Base-by-base conservation (phyloP, 64 coral and sea anemone genomes). In the Porites lutea region DNA sequence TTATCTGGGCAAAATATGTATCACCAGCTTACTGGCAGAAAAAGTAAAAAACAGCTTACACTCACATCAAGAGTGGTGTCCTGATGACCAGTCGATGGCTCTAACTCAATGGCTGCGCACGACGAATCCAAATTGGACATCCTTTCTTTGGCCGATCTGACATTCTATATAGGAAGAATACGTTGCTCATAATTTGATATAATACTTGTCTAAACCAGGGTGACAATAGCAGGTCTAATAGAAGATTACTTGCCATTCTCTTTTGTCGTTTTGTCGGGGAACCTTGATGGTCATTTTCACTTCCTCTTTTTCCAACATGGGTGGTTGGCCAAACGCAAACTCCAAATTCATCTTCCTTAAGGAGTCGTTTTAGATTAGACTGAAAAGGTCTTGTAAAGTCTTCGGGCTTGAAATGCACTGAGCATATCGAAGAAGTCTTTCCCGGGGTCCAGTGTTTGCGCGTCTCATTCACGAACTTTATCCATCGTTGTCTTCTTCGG, bases 331-430 rank as follows among this genome's bases (percentile, higher is more conserved):
- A 48, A 6, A 71, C 45, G 37, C 62, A 65, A 86, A 86, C 64
- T 64, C 82, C 82, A 48, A 86, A 6, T 22, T 86, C 64, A 59
- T 86, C 82, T 20, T 3, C 6, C 75, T 54, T 63, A 2, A 53
- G 64, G 4, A 19, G 51, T 57, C n/a, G 53, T 23, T 14, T 87
- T 11, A 74, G 27, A 13, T 74, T 74, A 1, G 53, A 57, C 11
- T 70, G 14, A 13, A 88, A 69, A 52, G 46, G 73, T 48, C 20
- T 13, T 12, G 61, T 6, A 79, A 87, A 93, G 43, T 88, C 92
- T 74, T 93, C 86, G 19, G 66, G 75, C 59, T 71, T 88, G 54
- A 93, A 93, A 77, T 93, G 86, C 2, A 45, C 49, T 44, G 76
- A n/a, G n/a, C n/a, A n/a, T n/a, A n/a, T n/a, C n/a, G n/a, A n/a